phyloP scores from a whole-genome alignment of 1,140 invertebrate species.

The Sesamia nonagrioides region DNA sequence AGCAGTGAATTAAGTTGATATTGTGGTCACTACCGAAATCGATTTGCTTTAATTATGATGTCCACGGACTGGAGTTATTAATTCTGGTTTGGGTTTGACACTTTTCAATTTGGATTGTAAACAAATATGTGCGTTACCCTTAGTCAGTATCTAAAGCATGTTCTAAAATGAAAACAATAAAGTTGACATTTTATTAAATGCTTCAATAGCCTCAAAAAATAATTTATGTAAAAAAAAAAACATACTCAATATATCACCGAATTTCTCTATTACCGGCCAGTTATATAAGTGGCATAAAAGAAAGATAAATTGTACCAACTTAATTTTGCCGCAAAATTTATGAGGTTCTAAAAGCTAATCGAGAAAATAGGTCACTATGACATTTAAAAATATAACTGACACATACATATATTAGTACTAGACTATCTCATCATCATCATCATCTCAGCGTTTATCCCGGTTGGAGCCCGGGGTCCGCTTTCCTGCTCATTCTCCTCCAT shows the following conservation, averaged over 20 bases:
- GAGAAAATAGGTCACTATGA: conserved; percentile 23
- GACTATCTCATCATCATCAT: no score
- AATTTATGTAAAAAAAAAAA: background rate
- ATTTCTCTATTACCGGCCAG: background rate
- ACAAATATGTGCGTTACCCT: background rate
- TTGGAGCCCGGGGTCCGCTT: no score
- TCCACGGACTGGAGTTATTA: conserved; percentile 14
- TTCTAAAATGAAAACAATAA: background rate
- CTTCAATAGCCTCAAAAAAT: background rate
- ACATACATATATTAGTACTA: background rate
- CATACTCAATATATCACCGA: background rate
- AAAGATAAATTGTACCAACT: conserved; percentile 1
- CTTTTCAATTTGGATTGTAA: background rate
- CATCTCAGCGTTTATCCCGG: no score
- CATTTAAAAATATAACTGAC: background rate
- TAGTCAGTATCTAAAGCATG: background rate
- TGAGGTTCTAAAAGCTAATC: background rate
- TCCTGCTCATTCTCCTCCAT: no score
- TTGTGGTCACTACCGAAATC: conserved; percentile 36
- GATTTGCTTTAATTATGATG: conserved; percentile 19
- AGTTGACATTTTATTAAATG: background rate
- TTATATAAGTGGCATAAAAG: background rate
- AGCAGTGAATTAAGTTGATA: conserved; percentile 39
- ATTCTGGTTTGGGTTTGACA: background rate
- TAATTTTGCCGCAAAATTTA: conserved; percentile 1